Base-by-base conservation (phyloP, 1,140 invertebrate species). In the Pseudachorutes palmiensis region DNA sequence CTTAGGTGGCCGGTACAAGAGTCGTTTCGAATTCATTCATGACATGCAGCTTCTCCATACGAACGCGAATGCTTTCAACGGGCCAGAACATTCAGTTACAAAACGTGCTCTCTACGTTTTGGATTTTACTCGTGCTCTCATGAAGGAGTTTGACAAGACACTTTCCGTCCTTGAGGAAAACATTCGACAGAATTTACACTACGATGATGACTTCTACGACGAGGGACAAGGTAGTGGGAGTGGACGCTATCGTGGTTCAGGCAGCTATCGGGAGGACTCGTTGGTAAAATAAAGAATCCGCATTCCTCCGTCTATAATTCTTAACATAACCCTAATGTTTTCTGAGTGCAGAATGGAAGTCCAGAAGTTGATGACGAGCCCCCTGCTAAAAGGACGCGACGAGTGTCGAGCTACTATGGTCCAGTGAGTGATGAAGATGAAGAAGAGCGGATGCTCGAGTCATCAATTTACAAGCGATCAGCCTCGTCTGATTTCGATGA, bases 21-120 rank as follows among this genome's bases (percentile, higher is more conserved):
- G 84, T 70, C 84, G 92, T 45, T 45, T 45, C 16, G 90, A 95
- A 72, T 98, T 97, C 77, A 76, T 96, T 45, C 82, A 82, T 1
- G 94, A 98, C 76, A 86, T 98, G 14, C 87, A 94, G 75, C 82
- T 94, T 32, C 88, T 98, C 72, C 83, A 88, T 12, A 83, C 86
- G 63, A 98, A 98, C 81, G 92, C 94, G 77, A 82, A 86, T 45
- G 81, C 86, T 28, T 98, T 96, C 77, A 98, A 98, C 81, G 94
- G 95, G 0, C 83, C 85, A 58, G 88, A 92, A 51, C 93, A 91
- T n/a, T 80, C 85, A 22, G 92, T 88, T 75, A 95, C 94, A 0
- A 82, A 86, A 65, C 92, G 95, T 76, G 93, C 94, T 0, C 86
- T 89, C 75, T 82, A 83, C 65, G 80, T 98, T 36, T 76, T 92